Evolutionary conservation across 2,888 invertebrate species (phyloP).

Genomic region (Amblyjoppa proteus): DNA sequence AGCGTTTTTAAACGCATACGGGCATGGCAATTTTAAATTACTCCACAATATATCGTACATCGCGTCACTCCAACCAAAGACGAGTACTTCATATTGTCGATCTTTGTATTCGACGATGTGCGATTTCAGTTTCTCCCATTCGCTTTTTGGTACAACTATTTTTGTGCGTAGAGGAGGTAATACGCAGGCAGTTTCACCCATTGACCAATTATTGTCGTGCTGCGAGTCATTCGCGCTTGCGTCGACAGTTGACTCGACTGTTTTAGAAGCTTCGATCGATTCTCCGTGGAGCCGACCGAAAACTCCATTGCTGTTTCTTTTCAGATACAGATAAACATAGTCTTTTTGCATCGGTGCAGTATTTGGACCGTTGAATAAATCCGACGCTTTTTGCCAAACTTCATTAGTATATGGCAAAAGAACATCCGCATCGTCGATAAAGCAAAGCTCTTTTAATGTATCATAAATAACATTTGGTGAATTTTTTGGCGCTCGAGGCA

Average conservation of each 20-base stretch:
- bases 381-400: slow-evolving; percentile 1
- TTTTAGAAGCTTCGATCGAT: not conserved
- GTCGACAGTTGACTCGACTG: not conserved
- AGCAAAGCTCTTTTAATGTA: slow-evolving; percentile 10
- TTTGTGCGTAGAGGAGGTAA: slow-evolving; percentile 46
- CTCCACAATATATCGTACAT: slow-evolving; percentile 59
- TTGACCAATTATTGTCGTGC: slow-evolving; percentile 53
- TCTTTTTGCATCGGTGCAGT: slow-evolving; percentile 28
- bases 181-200: slow-evolving; percentile 50
- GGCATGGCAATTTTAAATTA: slow-evolving; percentile 64
- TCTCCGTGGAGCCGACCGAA: slow-evolving; percentile 14
- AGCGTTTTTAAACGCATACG: slow-evolving; percentile 63
- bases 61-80: slow-evolving; percentile 52
- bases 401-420: not conserved
- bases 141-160: slow-evolving; percentile 36
- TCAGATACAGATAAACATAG: slow-evolving; percentile 30
- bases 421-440: not conserved
- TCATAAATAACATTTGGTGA: slow-evolving; percentile 33
- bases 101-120: slow-evolving; percentile 48
- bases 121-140: slow-evolving; percentile 40
- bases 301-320: slow-evolving; percentile 4
- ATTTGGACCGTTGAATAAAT: slow-evolving; percentile 1
- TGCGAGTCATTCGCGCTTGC: slow-evolving; percentile 11
- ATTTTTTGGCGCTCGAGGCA: slow-evolving; percentile 33
- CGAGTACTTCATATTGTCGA: slow-evolving; percentile 57